Evolutionary conservation across 1,140 invertebrate species (phyloP), one percentile per base, ranked within the genome.

Genomic region (Magallana angulata): DNA sequence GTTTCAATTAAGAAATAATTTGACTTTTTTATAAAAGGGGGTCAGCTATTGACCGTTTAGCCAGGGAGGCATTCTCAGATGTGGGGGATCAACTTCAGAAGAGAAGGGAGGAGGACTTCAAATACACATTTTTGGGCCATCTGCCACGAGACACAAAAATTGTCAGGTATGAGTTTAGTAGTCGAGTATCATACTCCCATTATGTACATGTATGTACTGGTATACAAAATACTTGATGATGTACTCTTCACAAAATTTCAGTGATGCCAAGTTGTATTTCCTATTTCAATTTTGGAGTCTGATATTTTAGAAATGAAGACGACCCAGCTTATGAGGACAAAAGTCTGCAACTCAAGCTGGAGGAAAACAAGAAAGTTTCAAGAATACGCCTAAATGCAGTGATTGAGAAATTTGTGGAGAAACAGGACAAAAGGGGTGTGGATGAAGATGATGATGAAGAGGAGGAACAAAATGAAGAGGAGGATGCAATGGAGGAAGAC

Each of bases 21-120:
- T 48, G 36, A 48, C 36, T 30, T 64, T 0, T 30, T 14, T 24
- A 7, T 18, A 14, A 9, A n/a, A 94, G 93, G 76, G 48, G 80
- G 9, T 24, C 84, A 60, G 90, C 86, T 24, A 88, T 94, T 8
- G 91, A 93, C n/a, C 87, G 89, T 36, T 81, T 93, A 64, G 90
- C 94, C 14, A 90, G 90, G 83, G 92, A 94, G 59, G 91, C 92
- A 24, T 95, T 95, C 87, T 87, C 92, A 76, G 94, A 95, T 87
- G 91, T 95, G 18, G 95, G 94, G 1, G 92, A 94, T 58, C 85
- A 90, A 59, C 89, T 95, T 8, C 92, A 95, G 89, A 87, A 90
- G 64, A 85, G 94, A 71, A 88, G 95, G n/a, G 85, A 91, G 14
- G 60, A 90, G 76, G 94, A 95, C 88, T 93, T 93, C 64, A 88